Evolutionary conservation across 1,140 invertebrate genomes (phyloP).

Genomic region (Apis cerana): DNA sequence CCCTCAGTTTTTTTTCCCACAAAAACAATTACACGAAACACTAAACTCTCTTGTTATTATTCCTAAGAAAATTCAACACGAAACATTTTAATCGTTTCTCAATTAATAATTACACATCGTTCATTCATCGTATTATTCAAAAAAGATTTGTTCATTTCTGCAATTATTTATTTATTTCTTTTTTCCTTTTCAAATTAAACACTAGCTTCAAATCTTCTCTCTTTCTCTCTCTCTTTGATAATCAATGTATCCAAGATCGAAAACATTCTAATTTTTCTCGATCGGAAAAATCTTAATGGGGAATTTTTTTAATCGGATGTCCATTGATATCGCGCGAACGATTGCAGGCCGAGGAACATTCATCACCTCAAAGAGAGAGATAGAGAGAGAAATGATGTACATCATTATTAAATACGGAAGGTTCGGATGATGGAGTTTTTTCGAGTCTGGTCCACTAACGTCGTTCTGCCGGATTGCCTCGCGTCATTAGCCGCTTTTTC

Average conservation of each 20-base stretch:
- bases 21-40: slow-evolving; percentile 4
- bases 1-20: slow-evolving; percentile 45
- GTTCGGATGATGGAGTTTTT: slow-evolving; percentile 64
- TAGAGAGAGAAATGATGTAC: slow-evolving; percentile 56
- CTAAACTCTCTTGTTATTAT: neutral
- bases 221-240: no score
- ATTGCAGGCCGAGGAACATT: slow-evolving; percentile 48
- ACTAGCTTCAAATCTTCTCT: no score
- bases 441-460: slow-evolving; percentile 59
- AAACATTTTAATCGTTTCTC: neutral
- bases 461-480: slow-evolving; percentile 61
- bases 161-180: no score
- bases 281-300: slow-evolving; percentile 54
- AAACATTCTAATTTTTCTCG: neutral
- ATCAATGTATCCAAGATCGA: no score
- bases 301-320: slow-evolving; percentile 45
- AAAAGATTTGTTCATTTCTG: no score
- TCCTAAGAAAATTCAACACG: neutral
- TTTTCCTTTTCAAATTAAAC: no score
- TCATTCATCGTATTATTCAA: no score
- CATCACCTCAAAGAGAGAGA: slow-evolving; percentile 49
- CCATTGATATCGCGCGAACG: slow-evolving; percentile 42
- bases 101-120: neutral
- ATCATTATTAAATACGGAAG: slow-evolving; percentile 70
- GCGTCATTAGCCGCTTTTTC: slow-evolving; percentile 66